Evolutionary conservation across 2,888 invertebrate species (phyloP), one percentile per base, ranked within the genome.

Genomic region (Spodoptera littoralis): DNA sequence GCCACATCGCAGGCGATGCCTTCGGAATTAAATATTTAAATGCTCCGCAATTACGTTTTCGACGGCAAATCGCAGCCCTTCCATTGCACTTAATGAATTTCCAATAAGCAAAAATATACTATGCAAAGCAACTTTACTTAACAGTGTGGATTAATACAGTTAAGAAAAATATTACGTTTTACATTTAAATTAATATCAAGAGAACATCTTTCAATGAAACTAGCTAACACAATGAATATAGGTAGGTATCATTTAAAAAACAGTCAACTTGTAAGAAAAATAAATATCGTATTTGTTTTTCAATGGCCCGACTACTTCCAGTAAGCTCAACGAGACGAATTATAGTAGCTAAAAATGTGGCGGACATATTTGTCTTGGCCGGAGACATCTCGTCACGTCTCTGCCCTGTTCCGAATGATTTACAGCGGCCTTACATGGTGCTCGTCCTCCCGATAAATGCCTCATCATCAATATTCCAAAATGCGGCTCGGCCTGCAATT

Each of bases 381-480:
- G 88, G 90, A 91, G 91, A 92, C 93, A 90, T 93, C 92, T 91
- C 92, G 92, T 92, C 94, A 92, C 93, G 92, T 93, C 91, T 84
- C 86, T 82, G 86, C 88, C 84, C 88, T 84, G 90, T 88, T 89
- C 88, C 88, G 91, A 92, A 92, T 94, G 93, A 94, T 94, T 93
- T 94, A 94, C 94, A 84, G 90, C 86, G 81, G 84, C 94, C 94
- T 76, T 94, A 93, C 90, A 94, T 88, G 94, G 94, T 79, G 84
- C 88, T 89, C 87, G 94, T 93, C 91, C 91, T 91, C 91, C 88
- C 91, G 93, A 93, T 94, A 93, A 93, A 93, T 92, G 89, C 88
- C 91, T 92, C 92, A 92, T 93, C 92, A 94, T 94, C 94, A 94
- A 94, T 94, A 94, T 94, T 94, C 94, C 92, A 92, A 94, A 94